Evolutionary conservation across 53 echinoderm and acorn worm genomes (phyloP).

Genomic region (Apostichopus leukothele): DNA sequence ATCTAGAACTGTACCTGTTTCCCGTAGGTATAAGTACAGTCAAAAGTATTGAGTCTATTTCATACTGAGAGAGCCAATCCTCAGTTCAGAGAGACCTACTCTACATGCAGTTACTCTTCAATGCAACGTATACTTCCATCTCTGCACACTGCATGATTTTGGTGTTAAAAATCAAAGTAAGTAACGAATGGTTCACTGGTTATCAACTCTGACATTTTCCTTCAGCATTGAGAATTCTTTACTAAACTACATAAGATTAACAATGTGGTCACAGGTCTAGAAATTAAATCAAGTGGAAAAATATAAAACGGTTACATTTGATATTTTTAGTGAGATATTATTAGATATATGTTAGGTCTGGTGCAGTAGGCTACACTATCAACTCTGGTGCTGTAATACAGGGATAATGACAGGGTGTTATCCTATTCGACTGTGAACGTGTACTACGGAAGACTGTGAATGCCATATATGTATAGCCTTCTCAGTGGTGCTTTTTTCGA

Average conservation of each 20-base stretch:
- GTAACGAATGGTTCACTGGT: background rate
- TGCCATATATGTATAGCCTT: background rate
- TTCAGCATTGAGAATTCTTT: background rate
- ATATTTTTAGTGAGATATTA: background rate
- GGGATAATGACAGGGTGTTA: background rate
- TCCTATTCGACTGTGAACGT: background rate
- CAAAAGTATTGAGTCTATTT: too few relatives aligned
- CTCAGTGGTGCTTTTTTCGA: background rate
- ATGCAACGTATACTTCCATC: too few relatives aligned
- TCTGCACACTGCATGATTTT: background rate
- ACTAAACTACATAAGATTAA: too few relatives aligned
- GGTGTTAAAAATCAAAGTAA: background rate
- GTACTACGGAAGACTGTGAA: background rate
- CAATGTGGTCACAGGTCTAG: too few relatives aligned
- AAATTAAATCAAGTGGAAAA: too few relatives aligned
- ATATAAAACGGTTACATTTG: too few relatives aligned
- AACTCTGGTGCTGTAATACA: background rate
- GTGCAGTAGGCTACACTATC: background rate
- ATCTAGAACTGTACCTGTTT: too few relatives aligned
- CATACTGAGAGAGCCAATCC: too few relatives aligned
- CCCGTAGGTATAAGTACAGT: too few relatives aligned
- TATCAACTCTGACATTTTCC: slow-evolving; percentile 2
- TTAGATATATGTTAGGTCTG: background rate
- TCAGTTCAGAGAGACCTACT: too few relatives aligned
- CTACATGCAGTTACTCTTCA: too few relatives aligned